These are phyloP conservation scores for Rhagonycha lutea DNA, from an alignment of 2,888 invertebrate species.

Conservation along the genomic window DNA sequence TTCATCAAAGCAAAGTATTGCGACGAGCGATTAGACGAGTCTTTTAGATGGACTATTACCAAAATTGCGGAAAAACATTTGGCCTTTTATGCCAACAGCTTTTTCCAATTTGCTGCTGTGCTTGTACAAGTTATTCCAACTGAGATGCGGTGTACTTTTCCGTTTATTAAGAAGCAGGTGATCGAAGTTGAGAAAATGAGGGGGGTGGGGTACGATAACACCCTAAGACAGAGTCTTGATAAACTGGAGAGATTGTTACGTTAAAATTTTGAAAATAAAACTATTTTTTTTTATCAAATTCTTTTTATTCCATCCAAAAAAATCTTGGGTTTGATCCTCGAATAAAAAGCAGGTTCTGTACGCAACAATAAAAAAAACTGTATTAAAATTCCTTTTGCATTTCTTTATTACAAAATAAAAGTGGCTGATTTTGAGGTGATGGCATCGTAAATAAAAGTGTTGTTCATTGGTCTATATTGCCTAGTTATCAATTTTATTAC, in stretches of 20 bases:
- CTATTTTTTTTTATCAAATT: neutral
- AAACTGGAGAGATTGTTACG: constrained; percentile 37
- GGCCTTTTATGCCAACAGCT: constrained; percentile 53
- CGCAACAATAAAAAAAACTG: neutral
- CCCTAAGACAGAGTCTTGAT: constrained; percentile 50
- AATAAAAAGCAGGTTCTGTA: neutral
- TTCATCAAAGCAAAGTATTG: constrained; percentile 39
- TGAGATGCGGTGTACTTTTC: constrained; percentile 47
- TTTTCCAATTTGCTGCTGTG: constrained; percentile 51
- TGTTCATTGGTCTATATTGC: constrained; percentile 95
- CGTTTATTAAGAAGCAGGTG: constrained; percentile 49
- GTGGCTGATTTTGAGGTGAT: constrained; percentile 84
- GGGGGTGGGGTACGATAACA: constrained; percentile 56
- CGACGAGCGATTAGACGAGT: constrained; percentile 40
- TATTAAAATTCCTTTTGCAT: neutral
- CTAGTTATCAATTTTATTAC: constrained; percentile 92
- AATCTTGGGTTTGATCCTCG: neutral
- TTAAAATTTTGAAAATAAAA: neutral
- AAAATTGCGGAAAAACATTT: constrained; percentile 53
- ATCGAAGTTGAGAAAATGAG: constrained; percentile 54
- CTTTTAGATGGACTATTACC: constrained; percentile 43
- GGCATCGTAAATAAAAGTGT: constrained; percentile 94
- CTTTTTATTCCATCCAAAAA: neutral
- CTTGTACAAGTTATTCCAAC: constrained; percentile 48
- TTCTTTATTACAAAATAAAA: constrained; percentile 53